These are phyloP conservation scores for Ophiodon elongatus DNA, from an alignment of 2,113 vertebrate species.

Conservation along the genomic window DNA sequence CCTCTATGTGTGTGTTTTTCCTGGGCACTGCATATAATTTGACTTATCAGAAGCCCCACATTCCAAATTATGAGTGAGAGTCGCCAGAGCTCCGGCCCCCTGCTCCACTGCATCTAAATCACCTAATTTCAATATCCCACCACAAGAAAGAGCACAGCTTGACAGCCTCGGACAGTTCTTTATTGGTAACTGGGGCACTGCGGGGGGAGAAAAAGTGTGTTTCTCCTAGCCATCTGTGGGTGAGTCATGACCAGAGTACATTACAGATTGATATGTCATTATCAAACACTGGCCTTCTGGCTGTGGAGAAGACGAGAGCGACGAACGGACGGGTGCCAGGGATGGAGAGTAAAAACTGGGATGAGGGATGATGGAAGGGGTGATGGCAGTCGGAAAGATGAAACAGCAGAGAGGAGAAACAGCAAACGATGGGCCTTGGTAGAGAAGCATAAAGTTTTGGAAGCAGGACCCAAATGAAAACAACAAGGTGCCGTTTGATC, in stretches of 20 bases:
- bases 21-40: conserved; percentile 30
- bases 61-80: conserved; percentile 63
- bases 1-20: conserved; percentile 21
- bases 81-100: conserved; percentile 25
- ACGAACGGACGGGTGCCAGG: conserved; percentile 41
- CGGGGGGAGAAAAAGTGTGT: conserved; percentile 36
- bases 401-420: conserved; percentile 18
- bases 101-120: conserved; percentile 65
- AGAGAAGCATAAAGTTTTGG: background rate
- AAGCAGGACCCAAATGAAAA: background rate
- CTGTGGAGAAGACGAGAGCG: conserved; percentile 37
- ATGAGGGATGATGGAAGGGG: conserved; percentile 37
- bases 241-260: conserved; percentile 78
- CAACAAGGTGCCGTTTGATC: background rate
- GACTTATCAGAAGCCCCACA: conserved; percentile 43
- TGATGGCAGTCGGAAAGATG: conserved; percentile 26
- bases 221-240: conserved; percentile 70
- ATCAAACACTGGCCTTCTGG: conserved; percentile 76
- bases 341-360: conserved; percentile 43
- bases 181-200: conserved; percentile 74
- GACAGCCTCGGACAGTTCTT: conserved; percentile 66
- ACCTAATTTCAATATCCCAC: conserved; percentile 66
- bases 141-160: conserved; percentile 61
- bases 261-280: conserved; percentile 78
- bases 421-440: background rate